Percentiles rank a stretch among this genome's conserved stretches.
Conservation (phyloP, 2,113 vertebrate genomes). For the Phrynosoma platyrhinos region DNA sequence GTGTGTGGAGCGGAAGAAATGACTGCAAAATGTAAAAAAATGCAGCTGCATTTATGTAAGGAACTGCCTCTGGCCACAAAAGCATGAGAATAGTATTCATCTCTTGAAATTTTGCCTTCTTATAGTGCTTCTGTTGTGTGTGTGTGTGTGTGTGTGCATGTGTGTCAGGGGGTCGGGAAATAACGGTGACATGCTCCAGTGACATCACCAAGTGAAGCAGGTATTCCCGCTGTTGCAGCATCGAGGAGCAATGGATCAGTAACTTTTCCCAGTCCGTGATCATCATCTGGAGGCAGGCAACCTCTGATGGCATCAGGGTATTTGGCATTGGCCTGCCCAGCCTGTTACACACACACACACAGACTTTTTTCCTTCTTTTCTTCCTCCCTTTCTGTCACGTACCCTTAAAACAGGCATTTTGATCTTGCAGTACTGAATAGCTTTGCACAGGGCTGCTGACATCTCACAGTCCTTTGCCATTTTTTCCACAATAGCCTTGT, state of each 20-base stretch:
- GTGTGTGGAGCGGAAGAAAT: conserved; percentile 44
- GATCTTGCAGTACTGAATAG: conserved; percentile 56
- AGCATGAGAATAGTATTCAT: conserved; percentile 61
- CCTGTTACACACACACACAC: conserved; percentile 46
- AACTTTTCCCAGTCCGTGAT: conserved; percentile 37
- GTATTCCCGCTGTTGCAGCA: neutral
- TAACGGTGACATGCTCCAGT: neutral
- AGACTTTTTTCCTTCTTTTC: conserved; percentile 33
- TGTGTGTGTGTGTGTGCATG: conserved; percentile 14
- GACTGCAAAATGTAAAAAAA: conserved; percentile 28
- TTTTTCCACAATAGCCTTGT: conserved; percentile 33
- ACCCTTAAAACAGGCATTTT: conserved; percentile 55
- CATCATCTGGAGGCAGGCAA: conserved; percentile 40
- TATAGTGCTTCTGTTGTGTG: conserved; percentile 62
- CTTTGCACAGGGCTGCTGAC: conserved; percentile 35
- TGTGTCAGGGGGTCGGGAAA: conserved; percentile 34
- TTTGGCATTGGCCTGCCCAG: conserved; percentile 45
- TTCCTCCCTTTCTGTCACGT: neutral
- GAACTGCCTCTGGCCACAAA: conserved; percentile 43
- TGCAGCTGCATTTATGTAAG: neutral
- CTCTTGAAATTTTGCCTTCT: conserved; percentile 63
- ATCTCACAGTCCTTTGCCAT: conserved; percentile 61
- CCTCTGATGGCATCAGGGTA: conserved; percentile 30
- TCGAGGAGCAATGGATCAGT: conserved; percentile 36
- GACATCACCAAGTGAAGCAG: neutral